Evolutionary conservation across 2,113 vertebrate species (phyloP), one percentile per base, ranked within the genome.

Genomic region (Apodemus speciosus): DNA sequence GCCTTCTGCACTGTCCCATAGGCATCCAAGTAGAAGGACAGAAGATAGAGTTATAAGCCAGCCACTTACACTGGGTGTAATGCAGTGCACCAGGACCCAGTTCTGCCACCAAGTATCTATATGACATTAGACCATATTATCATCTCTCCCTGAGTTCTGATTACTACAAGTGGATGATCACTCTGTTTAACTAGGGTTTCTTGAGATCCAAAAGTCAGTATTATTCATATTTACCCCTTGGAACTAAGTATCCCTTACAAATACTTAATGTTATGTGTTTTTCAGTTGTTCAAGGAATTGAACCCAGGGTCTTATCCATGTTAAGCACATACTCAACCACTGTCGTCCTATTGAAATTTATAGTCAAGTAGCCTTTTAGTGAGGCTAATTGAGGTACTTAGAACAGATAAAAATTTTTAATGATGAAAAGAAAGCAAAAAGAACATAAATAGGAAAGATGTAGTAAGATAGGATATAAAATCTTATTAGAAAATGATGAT

Each of bases 391-490:
- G 89, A 51, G 38, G 40, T 64, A 13, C 20, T 56, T 75, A 73
- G 3, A 90, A 58, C 64, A 79, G 49, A 85, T 58, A 73, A 23
- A 23, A 40, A n/a, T 11, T 60, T 66, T 93, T 46, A 92, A 88
- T 71, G 66, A 81, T 46, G 72, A 93, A 89, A 95, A 95, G 32
- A 62, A 68, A 9, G 7, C 6, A 20, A 85, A 77, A 40, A 3
- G 14, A 87, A 71, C 32, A 73, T 53, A 92, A 89, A 25, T 53
- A 91, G 30, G n/a, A 84, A 92, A 79, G 20, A 81, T 90, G 72
- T 91, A 89, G 68, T 4, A 10, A 93, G 66, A 32, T 58, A 84
- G 14, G 18, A 58, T 56, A 60, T 83, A 83, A 94, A 92, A 73
- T 85, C 25, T 40, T 92, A n/a, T 64, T 94, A 46, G 60, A 76